Evolutionary conservation across 30 jellyfish, hydroid and myxozoan species (phyloP).

Genomic region (Aurelia aurita complex sp. Pacific): DNA sequence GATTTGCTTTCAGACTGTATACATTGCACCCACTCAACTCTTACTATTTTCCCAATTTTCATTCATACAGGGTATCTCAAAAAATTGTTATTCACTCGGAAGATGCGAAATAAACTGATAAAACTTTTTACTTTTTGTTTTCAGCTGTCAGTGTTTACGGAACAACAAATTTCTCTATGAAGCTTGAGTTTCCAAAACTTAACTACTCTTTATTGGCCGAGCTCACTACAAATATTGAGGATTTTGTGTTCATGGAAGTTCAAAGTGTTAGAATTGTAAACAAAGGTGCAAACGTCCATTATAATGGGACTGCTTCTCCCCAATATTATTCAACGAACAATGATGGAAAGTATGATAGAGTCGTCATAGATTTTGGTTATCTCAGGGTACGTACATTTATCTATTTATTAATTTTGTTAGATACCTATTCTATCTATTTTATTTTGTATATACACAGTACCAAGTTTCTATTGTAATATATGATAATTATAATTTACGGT

Average conservation of each 20-base stretch:
- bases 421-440: too few species aligned
- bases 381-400: slow-evolving; percentile 37
- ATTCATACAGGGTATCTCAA: too few species aligned
- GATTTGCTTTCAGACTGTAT: too few species aligned
- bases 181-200: slow-evolving; percentile 66
- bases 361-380: slow-evolving; percentile 69
- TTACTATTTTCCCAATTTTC: too few species aligned
- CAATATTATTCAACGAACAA: slow-evolving; percentile 42
- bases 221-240: slow-evolving; percentile 79
- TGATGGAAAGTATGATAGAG: slow-evolving; percentile 66
- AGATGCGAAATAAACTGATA: not conserved
- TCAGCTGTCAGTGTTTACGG: slow-evolving; percentile 58
- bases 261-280: slow-evolving; percentile 33
- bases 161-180: slow-evolving; percentile 47
- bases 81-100: too few species aligned
- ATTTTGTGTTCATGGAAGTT: slow-evolving; percentile 68
- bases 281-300: slow-evolving; percentile 49
- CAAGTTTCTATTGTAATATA: too few species aligned
- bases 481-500: too few species aligned
- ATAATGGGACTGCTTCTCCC: slow-evolving; percentile 64
- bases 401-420: too few species aligned
- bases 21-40: too few species aligned
- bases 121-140: not conserved
- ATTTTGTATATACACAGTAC: too few species aligned
- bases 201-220: slow-evolving; percentile 76